Conservation (phyloP, 2,888 invertebrate genomes). For the Ashinkailepas kermadecensis region DNA sequence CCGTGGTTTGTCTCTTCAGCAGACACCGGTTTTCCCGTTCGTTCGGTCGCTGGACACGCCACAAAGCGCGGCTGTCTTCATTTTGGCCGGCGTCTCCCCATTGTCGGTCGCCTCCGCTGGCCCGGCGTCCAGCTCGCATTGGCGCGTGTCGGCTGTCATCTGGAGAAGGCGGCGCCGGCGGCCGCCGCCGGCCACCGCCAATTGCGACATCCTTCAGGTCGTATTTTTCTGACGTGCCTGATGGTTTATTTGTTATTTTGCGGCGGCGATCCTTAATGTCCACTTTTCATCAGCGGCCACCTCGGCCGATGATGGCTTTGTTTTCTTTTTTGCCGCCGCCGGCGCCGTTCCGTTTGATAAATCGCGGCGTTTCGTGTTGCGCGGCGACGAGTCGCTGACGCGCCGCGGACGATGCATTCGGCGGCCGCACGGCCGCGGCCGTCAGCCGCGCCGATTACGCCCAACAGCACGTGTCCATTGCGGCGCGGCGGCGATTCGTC, state of each 20-base stretch:
- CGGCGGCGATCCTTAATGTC: constrained; percentile 9
- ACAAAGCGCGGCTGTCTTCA: too few species aligned
- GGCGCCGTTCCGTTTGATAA: background rate
- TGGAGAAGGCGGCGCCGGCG: too few species aligned
- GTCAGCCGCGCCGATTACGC: background rate
- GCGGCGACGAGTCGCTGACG: background rate
- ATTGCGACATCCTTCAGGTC: background rate
- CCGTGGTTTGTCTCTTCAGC: too few species aligned
- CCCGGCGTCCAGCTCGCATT: too few species aligned
- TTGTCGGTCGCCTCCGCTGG: too few species aligned
- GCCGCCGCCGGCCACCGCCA: too few species aligned
- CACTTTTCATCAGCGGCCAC: constrained; percentile 3
- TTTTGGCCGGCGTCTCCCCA: too few species aligned
- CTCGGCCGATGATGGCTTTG: background rate
- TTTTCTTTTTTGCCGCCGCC: background rate
- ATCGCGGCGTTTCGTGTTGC: background rate
- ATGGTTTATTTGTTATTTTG: constrained; percentile 22
- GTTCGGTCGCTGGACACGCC: too few species aligned
- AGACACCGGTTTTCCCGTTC: too few species aligned
- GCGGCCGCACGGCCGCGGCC: background rate
- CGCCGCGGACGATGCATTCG: background rate
- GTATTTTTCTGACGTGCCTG: constrained; percentile 13
- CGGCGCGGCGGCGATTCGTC: background rate
- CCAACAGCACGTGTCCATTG: constrained; percentile 15
- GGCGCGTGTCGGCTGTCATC: too few species aligned